Evolutionary conservation across 1,140 invertebrate species (phyloP).

Genomic region (Stratiolaelaps scimitus): DNA sequence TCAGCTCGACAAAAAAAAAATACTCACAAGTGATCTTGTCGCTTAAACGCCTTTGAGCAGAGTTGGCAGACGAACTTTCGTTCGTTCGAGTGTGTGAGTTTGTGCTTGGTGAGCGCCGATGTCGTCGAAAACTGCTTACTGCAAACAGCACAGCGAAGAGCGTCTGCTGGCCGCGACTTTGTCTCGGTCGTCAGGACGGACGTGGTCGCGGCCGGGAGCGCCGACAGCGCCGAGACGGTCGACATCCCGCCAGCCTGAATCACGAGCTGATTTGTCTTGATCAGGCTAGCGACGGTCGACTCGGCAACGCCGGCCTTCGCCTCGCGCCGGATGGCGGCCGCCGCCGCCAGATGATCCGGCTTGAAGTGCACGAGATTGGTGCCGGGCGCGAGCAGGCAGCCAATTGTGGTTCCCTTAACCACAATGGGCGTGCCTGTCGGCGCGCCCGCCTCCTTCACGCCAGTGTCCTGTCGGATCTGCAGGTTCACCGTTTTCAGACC

Average conservation of each 20-base stretch:
- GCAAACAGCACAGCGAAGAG: conserved; percentile 54
- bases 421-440: neutral
- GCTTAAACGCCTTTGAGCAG: conserved; percentile 93
- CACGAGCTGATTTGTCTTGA: too few relatives aligned
- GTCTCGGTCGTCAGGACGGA: too few relatives aligned
- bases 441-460: neutral
- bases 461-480: neutral
- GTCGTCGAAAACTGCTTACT: conserved; percentile 92
- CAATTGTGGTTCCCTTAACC: too few relatives aligned
- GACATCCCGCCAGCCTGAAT: too few relatives aligned
- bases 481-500: neutral
- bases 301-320: too few relatives aligned
- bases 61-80: conserved; percentile 86
- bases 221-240: too few relatives aligned
- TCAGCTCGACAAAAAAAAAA: neutral
- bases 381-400: too few relatives aligned
- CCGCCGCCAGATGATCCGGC: too few relatives aligned
- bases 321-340: too few relatives aligned
- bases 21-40: conserved; percentile 95
- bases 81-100: conserved; percentile 93
- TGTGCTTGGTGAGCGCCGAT: conserved; percentile 91
- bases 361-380: too few relatives aligned
- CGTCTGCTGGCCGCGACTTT: conserved; percentile 32
- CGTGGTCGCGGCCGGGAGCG: too few relatives aligned
- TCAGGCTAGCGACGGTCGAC: too few relatives aligned